Evolutionary conservation across 2,888 invertebrate species (phyloP).

Genomic region (Caradrina kadenii): DNA sequence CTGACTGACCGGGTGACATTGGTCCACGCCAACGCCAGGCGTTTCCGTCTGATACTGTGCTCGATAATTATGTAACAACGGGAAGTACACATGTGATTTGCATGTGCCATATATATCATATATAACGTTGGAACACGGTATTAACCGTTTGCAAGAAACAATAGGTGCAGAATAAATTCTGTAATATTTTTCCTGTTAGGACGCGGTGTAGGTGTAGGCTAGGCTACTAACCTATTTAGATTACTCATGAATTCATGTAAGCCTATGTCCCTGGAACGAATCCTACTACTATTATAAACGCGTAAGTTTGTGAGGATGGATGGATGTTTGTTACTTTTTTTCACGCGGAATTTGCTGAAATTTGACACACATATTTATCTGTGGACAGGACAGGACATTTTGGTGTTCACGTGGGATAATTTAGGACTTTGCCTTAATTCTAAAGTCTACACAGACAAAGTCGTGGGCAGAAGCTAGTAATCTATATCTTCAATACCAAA

Average conservation of each 20-base stretch:
- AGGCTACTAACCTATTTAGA: neutral
- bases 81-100: conserved; percentile 15
- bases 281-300: too few relatives aligned
- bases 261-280: neutral
- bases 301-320: too few relatives aligned
- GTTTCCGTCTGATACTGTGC: conserved; percentile 63
- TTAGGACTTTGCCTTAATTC: too few relatives aligned
- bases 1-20: conserved; percentile 57
- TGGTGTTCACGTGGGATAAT: too few relatives aligned
- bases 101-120: neutral
- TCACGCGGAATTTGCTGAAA: too few relatives aligned
- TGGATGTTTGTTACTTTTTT: too few relatives aligned
- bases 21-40: conserved; percentile 55
- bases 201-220: neutral
- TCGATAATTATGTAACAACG: conserved; percentile 16
- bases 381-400: too few relatives aligned
- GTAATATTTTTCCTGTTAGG: neutral
- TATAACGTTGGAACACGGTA: neutral
- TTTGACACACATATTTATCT: too few relatives aligned
- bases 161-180: neutral
- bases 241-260: neutral
- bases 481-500: conserved; percentile 8
- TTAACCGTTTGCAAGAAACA: neutral
- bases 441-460: too few relatives aligned
- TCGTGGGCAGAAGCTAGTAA: neutral